These are phyloP conservation scores for Sipha maydis DNA, from an alignment of 2,888 invertebrate genomes.

Conservation along the genomic window DNA sequence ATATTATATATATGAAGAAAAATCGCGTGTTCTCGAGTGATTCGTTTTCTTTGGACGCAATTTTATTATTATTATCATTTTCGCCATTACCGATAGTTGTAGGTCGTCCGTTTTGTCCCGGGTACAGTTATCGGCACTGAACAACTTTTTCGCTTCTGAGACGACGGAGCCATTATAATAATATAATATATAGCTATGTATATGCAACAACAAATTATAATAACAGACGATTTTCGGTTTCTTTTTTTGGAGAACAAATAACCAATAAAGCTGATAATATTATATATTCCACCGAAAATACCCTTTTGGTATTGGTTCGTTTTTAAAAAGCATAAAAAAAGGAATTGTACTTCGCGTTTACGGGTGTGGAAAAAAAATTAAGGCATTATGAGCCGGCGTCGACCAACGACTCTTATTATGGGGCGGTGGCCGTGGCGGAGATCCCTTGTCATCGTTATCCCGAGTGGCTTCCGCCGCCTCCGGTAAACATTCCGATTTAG, in stretches of 20 bases:
- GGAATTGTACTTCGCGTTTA: background rate
- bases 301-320: background rate
- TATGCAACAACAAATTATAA: background rate
- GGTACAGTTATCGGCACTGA: background rate
- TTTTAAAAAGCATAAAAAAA: background rate
- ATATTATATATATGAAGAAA: background rate
- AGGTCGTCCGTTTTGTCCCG: constrained; percentile 3
- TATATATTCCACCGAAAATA: background rate
- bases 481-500: constrained; percentile 38
- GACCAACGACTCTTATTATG: background rate
- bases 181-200: background rate
- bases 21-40: constrained; percentile 30
- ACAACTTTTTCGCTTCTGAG: constrained; percentile 15
- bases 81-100: background rate
- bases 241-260: background rate
- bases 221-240: background rate
- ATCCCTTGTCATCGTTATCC: constrained; percentile 44
- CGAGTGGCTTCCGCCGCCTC: background rate
- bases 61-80: constrained; percentile 1
- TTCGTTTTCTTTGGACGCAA: constrained; percentile 32
- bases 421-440: background rate
- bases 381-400: background rate
- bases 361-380: background rate
- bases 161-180: background rate
- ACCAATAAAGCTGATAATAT: background rate